Percentiles rank a stretch among this genome's conserved stretches.
Evolutionary conservation across 2,888 invertebrate genomes (phyloP).

Genomic region (Torymus tubicola): DNA sequence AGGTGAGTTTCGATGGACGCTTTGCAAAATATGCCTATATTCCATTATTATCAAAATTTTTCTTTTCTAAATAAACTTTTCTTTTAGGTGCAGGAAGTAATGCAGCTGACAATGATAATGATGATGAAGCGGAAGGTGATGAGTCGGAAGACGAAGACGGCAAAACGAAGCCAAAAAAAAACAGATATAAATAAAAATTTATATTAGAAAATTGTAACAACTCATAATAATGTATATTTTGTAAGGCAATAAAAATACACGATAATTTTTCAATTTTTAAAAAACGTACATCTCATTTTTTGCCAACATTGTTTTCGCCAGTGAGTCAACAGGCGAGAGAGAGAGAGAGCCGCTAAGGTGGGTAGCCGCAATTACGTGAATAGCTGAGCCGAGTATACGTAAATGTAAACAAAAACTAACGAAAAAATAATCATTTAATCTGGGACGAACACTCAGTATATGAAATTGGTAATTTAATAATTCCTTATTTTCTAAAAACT

Average conservation of each 20-base stretch:
- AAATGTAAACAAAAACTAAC: conserved; percentile 56
- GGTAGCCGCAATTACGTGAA: conserved; percentile 43
- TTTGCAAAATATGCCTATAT: not conserved
- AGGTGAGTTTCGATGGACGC: conserved; percentile 24
- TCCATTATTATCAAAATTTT: conserved; percentile 8
- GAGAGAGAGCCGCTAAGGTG: conserved; percentile 4
- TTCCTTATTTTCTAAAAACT: not conserved
- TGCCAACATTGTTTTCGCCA: conserved; percentile 1
- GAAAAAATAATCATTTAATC: conserved; percentile 17
- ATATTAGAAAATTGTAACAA: no score
- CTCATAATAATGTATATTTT: conserved; percentile 28
- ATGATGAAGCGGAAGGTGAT: conserved; percentile 61
- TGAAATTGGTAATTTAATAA: conserved; percentile 45
- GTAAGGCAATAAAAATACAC: conserved; percentile 31
- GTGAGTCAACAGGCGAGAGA: not conserved
- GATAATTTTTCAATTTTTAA: not conserved
- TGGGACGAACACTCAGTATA: not conserved
- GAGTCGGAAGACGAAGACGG: conserved; percentile 62
- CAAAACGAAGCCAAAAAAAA: conserved; percentile 67
- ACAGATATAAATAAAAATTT: conserved; percentile 59
- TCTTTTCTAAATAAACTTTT: not conserved
- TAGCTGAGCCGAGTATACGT: conserved; percentile 44
- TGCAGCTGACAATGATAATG: conserved; percentile 52
- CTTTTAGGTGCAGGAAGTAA: conserved; percentile 17
- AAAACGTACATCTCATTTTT: not conserved